Evolutionary conservation across 2,113 vertebrate species (phyloP).

Genomic region (Sardina pilchardus): DNA sequence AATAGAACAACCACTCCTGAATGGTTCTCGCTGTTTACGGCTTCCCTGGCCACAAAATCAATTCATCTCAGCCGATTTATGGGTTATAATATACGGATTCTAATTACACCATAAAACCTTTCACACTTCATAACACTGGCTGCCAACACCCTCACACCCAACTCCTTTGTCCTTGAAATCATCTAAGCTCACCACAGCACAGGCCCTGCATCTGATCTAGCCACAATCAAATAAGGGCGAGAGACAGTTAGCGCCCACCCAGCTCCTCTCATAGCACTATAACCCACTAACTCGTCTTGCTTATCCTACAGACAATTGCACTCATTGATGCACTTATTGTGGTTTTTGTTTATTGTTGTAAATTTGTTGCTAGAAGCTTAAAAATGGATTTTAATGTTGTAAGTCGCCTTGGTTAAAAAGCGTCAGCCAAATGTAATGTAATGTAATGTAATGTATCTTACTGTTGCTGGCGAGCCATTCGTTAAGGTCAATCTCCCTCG

Average conservation of each 20-base stretch:
- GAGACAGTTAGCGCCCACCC: too few relatives aligned
- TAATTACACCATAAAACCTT: not conserved
- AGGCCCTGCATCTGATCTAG: not conserved
- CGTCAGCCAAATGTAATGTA: too few relatives aligned
- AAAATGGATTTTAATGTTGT: too few relatives aligned
- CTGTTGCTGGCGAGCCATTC: slow-evolving; percentile 99
- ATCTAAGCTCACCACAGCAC: not conserved
- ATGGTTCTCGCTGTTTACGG: not conserved
- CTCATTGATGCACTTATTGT: too few relatives aligned
- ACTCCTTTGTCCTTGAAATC: not conserved
- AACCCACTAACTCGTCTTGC: too few relatives aligned
- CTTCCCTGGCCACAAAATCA: not conserved
- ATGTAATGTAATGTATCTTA: too few relatives aligned
- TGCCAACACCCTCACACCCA: not conserved
- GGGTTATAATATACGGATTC: not conserved
- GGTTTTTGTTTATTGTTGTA: too few relatives aligned
- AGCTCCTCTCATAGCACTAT: too few relatives aligned
- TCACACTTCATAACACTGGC: not conserved
- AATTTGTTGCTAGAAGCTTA: too few relatives aligned
- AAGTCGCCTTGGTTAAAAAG: too few relatives aligned
- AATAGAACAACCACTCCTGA: not conserved
- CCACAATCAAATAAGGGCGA: not conserved
- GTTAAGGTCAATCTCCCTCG: slow-evolving; percentile 96
- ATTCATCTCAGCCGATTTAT: not conserved
- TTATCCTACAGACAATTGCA: too few relatives aligned